Percentiles rank a stretch among this genome's conserved stretches.
Conservation (phyloP, 1,140 invertebrate species). For the Anagrus nilaparvatae region DNA sequence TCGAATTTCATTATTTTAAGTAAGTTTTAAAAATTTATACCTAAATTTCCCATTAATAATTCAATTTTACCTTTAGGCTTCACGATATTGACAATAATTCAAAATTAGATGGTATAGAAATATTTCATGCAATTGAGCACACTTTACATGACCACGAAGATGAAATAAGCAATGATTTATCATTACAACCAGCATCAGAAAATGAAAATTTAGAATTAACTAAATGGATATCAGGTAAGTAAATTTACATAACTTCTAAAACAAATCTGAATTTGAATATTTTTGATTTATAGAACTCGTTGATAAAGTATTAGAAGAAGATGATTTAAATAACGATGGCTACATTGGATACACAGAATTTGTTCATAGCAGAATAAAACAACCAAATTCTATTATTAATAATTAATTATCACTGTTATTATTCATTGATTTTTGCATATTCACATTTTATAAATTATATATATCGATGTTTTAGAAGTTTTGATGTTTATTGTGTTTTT, state of each 20-base stretch:
- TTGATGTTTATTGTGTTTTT: too few species aligned
- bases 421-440: too few species aligned
- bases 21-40: constrained; percentile 26
- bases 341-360: constrained; percentile 75
- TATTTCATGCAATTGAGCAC: constrained; percentile 58
- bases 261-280: too few species aligned
- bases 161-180: too few species aligned
- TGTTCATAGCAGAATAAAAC: constrained; percentile 45
- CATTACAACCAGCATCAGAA: too few species aligned
- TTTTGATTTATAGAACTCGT: constrained; percentile 63
- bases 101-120: constrained; percentile 70
- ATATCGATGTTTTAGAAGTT: too few species aligned
- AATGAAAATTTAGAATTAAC: too few species aligned
- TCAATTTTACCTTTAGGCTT: constrained; percentile 40
- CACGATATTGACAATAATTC: constrained; percentile 75
- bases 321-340: constrained; percentile 72
- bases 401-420: too few species aligned
- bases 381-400: too few species aligned
- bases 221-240: too few species aligned
- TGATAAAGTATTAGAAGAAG: constrained; percentile 64
- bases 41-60: background rate
- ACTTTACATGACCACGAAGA: constrained; percentile 44
- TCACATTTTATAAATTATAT: too few species aligned
- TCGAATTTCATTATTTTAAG: constrained; percentile 60
- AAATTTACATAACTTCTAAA: too few species aligned